phyloP scores from a whole-genome alignment of 2,888 invertebrate species.

The Ochropleura plecta region DNA sequence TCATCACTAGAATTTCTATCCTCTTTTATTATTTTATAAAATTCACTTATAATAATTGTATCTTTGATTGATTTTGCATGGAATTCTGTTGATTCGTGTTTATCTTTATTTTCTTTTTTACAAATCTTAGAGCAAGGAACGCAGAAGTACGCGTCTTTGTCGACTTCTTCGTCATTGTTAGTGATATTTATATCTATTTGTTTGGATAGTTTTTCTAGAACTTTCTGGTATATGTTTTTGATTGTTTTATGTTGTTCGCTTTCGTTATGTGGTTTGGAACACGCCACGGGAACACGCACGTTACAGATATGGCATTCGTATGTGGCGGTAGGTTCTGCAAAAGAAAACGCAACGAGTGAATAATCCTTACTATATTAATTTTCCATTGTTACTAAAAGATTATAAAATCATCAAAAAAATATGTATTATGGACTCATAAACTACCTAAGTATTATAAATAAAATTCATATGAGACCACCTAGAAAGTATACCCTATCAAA shows the following conservation, averaged over 20 bases:
- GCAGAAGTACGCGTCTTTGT: constrained; percentile 30
- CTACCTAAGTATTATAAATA: too few relatives aligned
- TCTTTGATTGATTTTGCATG: constrained; percentile 35
- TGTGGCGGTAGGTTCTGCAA: constrained; percentile 53
- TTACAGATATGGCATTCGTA: constrained; percentile 72
- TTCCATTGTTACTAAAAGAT: too few relatives aligned
- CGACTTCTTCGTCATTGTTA: background rate
- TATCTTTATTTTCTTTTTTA: constrained; percentile 14
- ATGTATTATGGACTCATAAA: too few relatives aligned
- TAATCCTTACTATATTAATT: too few relatives aligned
- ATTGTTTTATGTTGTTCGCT: constrained; percentile 68
- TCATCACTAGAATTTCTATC: background rate
- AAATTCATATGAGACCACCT: too few relatives aligned
- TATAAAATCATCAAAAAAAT: too few relatives aligned
- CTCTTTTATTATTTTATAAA: constrained; percentile 28
- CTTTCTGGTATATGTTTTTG: constrained; percentile 64
- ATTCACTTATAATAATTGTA: background rate
- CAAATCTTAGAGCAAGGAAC: constrained; percentile 43
- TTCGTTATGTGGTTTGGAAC: constrained; percentile 63
- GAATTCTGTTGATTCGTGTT: constrained; percentile 34
- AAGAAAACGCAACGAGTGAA: background rate
- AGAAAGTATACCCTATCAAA: too few relatives aligned
- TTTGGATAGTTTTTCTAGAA: constrained; percentile 64
- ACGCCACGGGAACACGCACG: constrained; percentile 66
- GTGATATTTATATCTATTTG: constrained; percentile 49